Percentiles rank a stretch among this genome's conserved stretches.
phyloP scores from a whole-genome alignment of 2,797 vertebrate species.

The Malacoctenus gilli region DNA sequence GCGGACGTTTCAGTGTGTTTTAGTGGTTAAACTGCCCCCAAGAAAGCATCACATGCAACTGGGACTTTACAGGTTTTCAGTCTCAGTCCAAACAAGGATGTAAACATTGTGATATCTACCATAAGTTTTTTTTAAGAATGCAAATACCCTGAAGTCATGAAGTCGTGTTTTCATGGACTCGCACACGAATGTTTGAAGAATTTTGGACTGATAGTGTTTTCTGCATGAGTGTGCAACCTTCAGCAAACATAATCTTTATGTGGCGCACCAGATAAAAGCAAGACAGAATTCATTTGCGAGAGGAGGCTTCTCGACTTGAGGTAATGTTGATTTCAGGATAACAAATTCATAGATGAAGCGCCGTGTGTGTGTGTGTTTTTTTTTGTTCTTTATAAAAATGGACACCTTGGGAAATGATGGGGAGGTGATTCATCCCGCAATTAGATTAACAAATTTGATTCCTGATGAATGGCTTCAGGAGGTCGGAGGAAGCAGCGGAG shows the following conservation, averaged over 20 bases:
- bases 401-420: conserved; percentile 17
- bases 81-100: too few species aligned
- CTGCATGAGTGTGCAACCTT: conserved; percentile 10
- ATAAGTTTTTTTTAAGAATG: too few species aligned
- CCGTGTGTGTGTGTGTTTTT: too few species aligned
- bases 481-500: conserved; percentile 15
- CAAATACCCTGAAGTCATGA: too few species aligned
- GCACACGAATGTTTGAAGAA: not conserved
- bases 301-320: conserved; percentile 2
- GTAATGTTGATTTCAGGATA: conserved; percentile 28
- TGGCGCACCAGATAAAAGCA: conserved; percentile 15
- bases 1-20: too few species aligned
- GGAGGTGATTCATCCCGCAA: conserved; percentile 16
- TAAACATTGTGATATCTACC: too few species aligned
- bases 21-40: too few species aligned
- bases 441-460: conserved; percentile 50
- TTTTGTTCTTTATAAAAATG: conserved; percentile 25
- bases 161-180: too few species aligned
- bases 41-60: too few species aligned
- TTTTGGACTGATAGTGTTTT: conserved; percentile 22
- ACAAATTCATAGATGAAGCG: conserved; percentile 28
- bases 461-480: conserved; percentile 13
- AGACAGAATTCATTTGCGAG: not conserved
- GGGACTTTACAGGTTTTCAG: too few species aligned
- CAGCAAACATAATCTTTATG: conserved; percentile 24